Percentiles rank a stretch among this genome's conserved stretches.
Conservation (phyloP, 2,113 vertebrate species). For the Zosterops japonicus region DNA sequence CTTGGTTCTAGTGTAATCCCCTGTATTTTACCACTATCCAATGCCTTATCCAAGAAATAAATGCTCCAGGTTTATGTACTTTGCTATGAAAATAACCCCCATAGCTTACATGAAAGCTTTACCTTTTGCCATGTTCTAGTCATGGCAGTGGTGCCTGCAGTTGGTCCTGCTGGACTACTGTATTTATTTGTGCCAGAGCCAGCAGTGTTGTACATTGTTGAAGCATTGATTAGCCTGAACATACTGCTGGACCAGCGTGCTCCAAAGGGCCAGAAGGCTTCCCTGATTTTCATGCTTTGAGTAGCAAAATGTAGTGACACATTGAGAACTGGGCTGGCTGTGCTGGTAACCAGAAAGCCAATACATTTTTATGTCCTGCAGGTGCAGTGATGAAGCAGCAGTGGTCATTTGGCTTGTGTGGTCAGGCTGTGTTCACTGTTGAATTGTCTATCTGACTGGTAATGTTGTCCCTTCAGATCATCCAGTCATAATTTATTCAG, state of each 20-base stretch:
- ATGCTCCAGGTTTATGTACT: background rate
- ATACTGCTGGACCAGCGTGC: background rate
- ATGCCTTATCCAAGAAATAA: background rate
- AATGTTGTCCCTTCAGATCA: background rate
- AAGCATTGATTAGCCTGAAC: background rate
- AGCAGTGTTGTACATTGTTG: background rate
- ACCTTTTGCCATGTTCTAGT: background rate
- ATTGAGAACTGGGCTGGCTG: background rate
- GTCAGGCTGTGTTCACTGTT: background rate
- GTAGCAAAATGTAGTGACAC: rapidly evolving
- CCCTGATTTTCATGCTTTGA: background rate
- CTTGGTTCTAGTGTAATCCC: background rate
- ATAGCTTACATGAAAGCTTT: background rate
- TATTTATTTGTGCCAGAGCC: background rate
- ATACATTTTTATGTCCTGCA: background rate
- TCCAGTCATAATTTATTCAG: background rate
- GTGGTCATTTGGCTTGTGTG: background rate
- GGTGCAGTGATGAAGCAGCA: background rate
- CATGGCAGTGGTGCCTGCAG: background rate
- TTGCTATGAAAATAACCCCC: background rate
- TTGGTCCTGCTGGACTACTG: background rate
- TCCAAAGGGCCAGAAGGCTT: background rate
- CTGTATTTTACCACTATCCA: background rate
- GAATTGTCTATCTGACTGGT: background rate
- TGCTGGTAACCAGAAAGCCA: background rate